A percentile compares a stretch with the other conserved stretches of the same genome.
phyloP scores from a whole-genome alignment of 2,888 invertebrate genomes.

The Trisateles emortualis region DNA sequence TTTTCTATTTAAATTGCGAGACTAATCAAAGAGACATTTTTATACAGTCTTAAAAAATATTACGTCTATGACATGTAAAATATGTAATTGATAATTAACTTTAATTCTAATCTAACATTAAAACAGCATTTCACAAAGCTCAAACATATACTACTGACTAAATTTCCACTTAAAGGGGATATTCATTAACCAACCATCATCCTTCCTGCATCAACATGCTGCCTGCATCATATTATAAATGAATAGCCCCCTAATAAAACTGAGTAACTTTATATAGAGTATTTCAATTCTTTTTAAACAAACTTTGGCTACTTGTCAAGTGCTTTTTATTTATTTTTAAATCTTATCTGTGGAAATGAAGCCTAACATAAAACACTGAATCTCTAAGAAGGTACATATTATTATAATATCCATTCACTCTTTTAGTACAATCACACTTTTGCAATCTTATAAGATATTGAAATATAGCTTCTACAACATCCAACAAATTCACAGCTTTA shows the following conservation, averaged over 20 bases:
- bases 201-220: not conserved
- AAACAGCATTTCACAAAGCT: slow-evolving; percentile 51
- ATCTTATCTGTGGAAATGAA: slow-evolving; percentile 33
- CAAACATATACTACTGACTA: slow-evolving; percentile 37
- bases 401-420: slow-evolving; percentile 16
- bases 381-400: slow-evolving; percentile 27
- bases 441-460: slow-evolving; percentile 27
- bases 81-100: slow-evolving; percentile 46
- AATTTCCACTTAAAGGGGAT: slow-evolving; percentile 35
- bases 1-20: slow-evolving; percentile 46
- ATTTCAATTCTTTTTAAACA: slow-evolving; percentile 20
- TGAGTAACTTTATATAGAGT: slow-evolving; percentile 25
- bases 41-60: slow-evolving; percentile 55
- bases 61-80: slow-evolving; percentile 50
- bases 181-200: slow-evolving; percentile 2
- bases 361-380: slow-evolving; percentile 23
- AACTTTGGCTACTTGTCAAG: slow-evolving; percentile 31
- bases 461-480: slow-evolving; percentile 37
- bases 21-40: slow-evolving; percentile 52
- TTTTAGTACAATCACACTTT: slow-evolving; percentile 28
- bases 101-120: slow-evolving; percentile 40
- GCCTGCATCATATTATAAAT: not conserved
- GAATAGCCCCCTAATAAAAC: slow-evolving; percentile 1
- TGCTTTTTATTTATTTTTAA: slow-evolving; percentile 13
- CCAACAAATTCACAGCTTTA: slow-evolving; percentile 40